Evolutionary conservation across 2,888 invertebrate species (phyloP).

Genomic region (Drosophila neutralis): DNA sequence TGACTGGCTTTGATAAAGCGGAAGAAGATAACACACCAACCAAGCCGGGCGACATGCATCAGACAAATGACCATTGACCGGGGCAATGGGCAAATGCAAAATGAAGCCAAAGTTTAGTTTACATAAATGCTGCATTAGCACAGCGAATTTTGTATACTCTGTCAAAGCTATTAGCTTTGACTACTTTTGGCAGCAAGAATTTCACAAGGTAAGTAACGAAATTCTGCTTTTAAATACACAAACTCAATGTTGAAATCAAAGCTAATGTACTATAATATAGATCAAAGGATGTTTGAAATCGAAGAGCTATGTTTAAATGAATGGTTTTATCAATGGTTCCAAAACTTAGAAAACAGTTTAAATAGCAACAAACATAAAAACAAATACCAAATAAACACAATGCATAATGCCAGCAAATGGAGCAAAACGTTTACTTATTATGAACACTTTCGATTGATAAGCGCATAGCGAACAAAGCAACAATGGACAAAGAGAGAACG

Average conservation of each 20-base stretch:
- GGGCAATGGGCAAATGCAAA: constrained; percentile 8
- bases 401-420: constrained; percentile 34
- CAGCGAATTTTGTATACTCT: constrained; percentile 12
- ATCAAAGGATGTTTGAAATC: background rate
- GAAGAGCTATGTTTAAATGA: background rate
- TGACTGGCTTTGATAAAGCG: constrained; percentile 63
- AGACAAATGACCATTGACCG: constrained; percentile 25
- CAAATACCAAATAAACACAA: constrained; percentile 1
- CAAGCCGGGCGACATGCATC: constrained; percentile 28
- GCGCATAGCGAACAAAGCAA: constrained; percentile 37
- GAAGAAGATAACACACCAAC: constrained; percentile 33
- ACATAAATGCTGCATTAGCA: constrained; percentile 12
- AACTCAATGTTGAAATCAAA: background rate
- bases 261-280: background rate
- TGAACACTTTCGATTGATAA: constrained; percentile 55
- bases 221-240: background rate
- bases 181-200: background rate
- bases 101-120: constrained; percentile 10
- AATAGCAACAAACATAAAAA: background rate
- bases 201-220: background rate
- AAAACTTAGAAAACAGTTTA: background rate
- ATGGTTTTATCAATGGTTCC: background rate
- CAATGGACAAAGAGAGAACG: constrained; percentile 20
- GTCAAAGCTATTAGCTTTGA: background rate
- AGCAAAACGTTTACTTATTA: constrained; percentile 41